These are phyloP conservation scores for Rhabdophis nuchalis DNA, from an alignment of 2,797 vertebrate genomes.

Conservation along the genomic window DNA sequence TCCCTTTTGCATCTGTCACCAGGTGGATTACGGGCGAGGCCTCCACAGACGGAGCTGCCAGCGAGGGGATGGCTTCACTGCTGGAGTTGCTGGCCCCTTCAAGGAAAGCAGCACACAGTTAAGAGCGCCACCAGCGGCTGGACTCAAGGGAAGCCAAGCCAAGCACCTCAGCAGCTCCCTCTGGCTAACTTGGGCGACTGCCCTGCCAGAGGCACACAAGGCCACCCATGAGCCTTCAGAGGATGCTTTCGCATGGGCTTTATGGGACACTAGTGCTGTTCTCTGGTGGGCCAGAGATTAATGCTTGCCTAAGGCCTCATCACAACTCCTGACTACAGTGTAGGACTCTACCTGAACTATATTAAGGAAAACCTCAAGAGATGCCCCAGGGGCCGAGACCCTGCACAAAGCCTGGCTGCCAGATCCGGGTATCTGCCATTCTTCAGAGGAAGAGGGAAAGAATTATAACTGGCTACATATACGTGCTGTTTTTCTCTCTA, in stretches of 20 bases:
- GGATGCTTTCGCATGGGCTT: background rate
- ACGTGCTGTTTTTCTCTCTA: too few relatives aligned
- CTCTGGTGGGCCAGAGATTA: background rate
- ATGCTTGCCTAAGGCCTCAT: background rate
- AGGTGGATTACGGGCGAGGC: slow-evolving; percentile 82
- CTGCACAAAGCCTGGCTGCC: background rate
- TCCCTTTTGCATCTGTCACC: slow-evolving; percentile 84
- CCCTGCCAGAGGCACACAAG: background rate
- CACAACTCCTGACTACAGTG: background rate
- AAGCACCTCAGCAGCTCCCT: background rate
- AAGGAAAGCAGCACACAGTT: background rate
- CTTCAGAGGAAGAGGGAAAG: too few relatives aligned
- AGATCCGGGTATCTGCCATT: too few relatives aligned
- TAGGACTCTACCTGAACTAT: background rate
- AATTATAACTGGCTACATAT: too few relatives aligned
- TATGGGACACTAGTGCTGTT: too few relatives aligned
- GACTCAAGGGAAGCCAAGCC: background rate
- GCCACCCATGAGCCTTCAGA: background rate
- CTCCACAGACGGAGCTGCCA: slow-evolving; percentile 61
- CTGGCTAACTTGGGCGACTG: background rate
- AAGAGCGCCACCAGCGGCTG: background rate
- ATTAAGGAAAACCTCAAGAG: background rate
- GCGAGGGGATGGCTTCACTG: slow-evolving; percentile 33
- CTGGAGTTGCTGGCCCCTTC: slow-evolving; percentile 59
- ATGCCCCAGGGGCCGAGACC: background rate